phyloP scores from a whole-genome alignment of 30 jellyfish, hydroid and myxozoan genomes.

The Mastigias papua region DNA sequence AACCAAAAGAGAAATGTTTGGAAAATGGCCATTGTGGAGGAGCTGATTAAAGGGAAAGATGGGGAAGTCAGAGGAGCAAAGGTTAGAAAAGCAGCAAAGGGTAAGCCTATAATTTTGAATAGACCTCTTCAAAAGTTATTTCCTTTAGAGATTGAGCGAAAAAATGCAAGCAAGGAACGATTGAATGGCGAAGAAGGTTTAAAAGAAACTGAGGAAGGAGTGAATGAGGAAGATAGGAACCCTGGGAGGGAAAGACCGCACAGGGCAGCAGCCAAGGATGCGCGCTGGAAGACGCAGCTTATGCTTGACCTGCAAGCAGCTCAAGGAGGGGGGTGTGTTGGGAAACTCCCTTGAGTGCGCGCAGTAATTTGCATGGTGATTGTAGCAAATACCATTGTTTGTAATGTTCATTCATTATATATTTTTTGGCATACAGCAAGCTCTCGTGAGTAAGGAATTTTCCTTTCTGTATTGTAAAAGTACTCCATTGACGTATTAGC shows the following conservation, averaged over 20 bases:
- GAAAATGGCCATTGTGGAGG: conserved; percentile 64
- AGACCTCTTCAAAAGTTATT: conserved; percentile 44
- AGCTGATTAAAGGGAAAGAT: conserved; percentile 40
- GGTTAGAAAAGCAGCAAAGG: conserved; percentile 43
- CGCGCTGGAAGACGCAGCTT: conserved; percentile 57
- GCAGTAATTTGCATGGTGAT: no score
- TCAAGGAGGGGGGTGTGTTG: conserved; percentile 84
- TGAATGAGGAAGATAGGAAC: conserved; percentile 3
- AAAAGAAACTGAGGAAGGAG: background rate
- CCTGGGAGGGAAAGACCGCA: conserved; percentile 8
- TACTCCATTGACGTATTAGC: no score
- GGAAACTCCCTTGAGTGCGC: conserved; percentile 5
- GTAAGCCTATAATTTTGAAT: conserved; percentile 32
- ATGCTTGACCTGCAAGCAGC: conserved; percentile 49
- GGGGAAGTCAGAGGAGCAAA: conserved; percentile 73
- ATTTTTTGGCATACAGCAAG: no score
- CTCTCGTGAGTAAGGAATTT: no score
- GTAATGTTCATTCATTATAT: no score
- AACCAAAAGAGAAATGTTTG: conserved; percentile 43
- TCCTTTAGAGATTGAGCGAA: conserved; percentile 19
- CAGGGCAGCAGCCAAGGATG: conserved; percentile 72
- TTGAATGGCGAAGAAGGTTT: background rate
- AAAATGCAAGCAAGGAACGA: background rate
- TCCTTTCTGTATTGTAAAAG: no score
- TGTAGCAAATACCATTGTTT: no score